A percentile compares a stretch with the other conserved stretches of the same genome.
Conservation (phyloP, 2,113 vertebrate genomes). For the Stegostoma tigrinum region DNA sequence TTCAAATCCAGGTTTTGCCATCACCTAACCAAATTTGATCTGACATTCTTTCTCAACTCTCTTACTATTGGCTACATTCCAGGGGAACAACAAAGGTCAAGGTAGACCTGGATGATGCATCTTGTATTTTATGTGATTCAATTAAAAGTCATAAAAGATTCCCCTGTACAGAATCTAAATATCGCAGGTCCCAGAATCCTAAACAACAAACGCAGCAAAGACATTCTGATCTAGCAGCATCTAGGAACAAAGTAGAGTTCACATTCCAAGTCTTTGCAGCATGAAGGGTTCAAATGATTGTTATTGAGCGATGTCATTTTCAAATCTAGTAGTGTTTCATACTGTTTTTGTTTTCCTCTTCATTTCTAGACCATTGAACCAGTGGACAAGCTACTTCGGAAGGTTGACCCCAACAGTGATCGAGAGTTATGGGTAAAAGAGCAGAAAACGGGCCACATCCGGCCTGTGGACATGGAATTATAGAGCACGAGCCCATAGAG, state of each 20-base stretch:
- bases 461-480: slow-evolving; percentile 91
- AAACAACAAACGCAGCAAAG: too few species aligned
- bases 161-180: too few species aligned
- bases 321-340: background rate
- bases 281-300: background rate
- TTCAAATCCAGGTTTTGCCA: background rate
- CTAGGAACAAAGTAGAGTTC: too few species aligned
- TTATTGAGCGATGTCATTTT: background rate
- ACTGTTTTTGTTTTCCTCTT: slow-evolving; percentile 31
- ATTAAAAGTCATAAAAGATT: too few species aligned
- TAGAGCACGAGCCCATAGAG: slow-evolving; percentile 50
- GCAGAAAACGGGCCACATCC: slow-evolving; percentile 86
- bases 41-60: background rate
- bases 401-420: slow-evolving; percentile 86
- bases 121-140: background rate
- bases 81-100: background rate
- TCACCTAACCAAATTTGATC: background rate
- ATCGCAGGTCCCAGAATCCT: too few species aligned
- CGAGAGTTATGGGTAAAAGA: slow-evolving; percentile 92
- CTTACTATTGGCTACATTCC: background rate
- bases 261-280: too few species aligned
- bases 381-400: slow-evolving; percentile 88
- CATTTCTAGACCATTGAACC: slow-evolving; percentile 83
- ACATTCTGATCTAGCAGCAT: too few species aligned
- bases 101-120: background rate